phyloP scores from a whole-genome alignment of 2,113 vertebrate species.

The Neopipo cinnamomea region DNA sequence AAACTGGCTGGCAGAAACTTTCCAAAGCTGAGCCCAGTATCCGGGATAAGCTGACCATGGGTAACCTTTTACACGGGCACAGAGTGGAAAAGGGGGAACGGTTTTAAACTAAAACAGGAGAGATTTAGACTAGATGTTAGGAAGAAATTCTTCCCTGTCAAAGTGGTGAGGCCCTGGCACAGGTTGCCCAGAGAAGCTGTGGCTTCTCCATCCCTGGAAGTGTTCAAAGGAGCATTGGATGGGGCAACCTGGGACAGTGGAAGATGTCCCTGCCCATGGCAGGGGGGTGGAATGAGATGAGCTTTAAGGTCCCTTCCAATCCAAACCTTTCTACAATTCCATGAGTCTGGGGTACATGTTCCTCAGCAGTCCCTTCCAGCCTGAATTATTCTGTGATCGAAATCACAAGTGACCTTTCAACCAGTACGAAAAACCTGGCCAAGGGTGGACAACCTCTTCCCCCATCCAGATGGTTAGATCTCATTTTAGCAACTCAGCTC shows the following conservation, averaged over 20 bases:
- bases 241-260: accelerated
- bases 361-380: background rate
- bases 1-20: background rate
- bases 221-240: accelerated
- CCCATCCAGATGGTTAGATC: background rate
- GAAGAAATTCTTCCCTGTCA: background rate
- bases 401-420: background rate
- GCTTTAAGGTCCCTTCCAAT: background rate
- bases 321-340: background rate
- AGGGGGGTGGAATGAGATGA: too few species aligned
- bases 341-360: background rate
- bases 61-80: accelerated
- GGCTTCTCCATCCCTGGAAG: background rate
- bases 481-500: background rate
- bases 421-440: background rate
- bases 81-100: background rate
- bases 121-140: background rate
- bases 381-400: background rate
- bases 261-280: background rate
- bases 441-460: background rate
- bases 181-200: accelerated
- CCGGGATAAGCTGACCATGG: background rate
- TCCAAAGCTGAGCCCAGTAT: background rate
- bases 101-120: background rate
- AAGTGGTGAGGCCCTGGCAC: accelerated